Percentiles rank a stretch among this genome's conserved stretches.
phyloP scores from a whole-genome alignment of 1,140 invertebrate genomes.

The Tetramorium parvispinum region DNA sequence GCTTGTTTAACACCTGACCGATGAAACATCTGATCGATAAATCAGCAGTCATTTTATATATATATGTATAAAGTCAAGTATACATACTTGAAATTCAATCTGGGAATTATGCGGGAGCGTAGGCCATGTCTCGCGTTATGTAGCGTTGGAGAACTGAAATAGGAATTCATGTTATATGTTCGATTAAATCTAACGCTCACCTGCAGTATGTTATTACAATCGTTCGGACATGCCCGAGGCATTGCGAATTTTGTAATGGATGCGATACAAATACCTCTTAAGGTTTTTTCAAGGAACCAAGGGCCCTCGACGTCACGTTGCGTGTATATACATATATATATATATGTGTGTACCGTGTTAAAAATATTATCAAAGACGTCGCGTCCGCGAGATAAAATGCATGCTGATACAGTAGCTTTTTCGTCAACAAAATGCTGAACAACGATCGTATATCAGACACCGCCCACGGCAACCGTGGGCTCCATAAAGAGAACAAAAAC shows the following conservation, averaged over 20 bases:
- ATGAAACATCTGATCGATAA: constrained; percentile 29
- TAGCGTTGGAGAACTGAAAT: constrained; percentile 22
- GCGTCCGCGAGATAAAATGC: constrained; percentile 62
- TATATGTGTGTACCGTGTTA: not conserved
- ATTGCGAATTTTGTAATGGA: constrained; percentile 36
- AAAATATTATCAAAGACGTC: constrained; percentile 50
- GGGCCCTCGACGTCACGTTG: not conserved
- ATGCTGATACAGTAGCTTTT: constrained; percentile 72
- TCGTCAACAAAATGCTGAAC: constrained; percentile 75
- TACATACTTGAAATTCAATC: constrained; percentile 19
- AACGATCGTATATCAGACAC: constrained; percentile 75
- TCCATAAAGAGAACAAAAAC: constrained; percentile 74
- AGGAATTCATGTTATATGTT: constrained; percentile 33
- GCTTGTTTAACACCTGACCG: constrained; percentile 20
- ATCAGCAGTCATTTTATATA: constrained; percentile 3
- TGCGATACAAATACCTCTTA: too few relatives aligned
- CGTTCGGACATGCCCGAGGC: constrained; percentile 33
- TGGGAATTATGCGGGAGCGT: constrained; percentile 16
- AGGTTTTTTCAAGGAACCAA: not conserved
- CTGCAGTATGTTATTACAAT: constrained; percentile 44
- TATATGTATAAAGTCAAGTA: not conserved
- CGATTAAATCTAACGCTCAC: constrained; percentile 47
- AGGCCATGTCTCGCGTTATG: not conserved
- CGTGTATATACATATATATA: not conserved
- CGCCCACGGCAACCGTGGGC: constrained; percentile 71